phyloP scores from a whole-genome alignment of 2,888 invertebrate species.

The Drosophila ochracea region DNA sequence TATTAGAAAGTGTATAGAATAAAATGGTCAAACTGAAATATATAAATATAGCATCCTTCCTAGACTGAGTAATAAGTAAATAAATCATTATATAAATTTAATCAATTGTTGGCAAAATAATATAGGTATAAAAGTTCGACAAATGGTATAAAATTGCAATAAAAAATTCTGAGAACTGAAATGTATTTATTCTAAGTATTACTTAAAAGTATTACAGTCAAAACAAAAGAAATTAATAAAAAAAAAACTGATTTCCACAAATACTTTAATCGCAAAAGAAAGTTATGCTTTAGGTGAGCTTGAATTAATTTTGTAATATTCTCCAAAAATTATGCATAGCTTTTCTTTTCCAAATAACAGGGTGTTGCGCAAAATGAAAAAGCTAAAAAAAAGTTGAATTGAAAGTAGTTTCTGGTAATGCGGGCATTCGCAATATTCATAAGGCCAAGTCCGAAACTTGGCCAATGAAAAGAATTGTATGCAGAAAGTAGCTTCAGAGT shows the following conservation, averaged over 20 bases:
- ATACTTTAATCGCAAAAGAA: neutral
- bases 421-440: constrained; percentile 55
- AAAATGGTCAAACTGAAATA: neutral
- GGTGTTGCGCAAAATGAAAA: neutral
- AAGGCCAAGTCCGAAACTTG: constrained; percentile 38
- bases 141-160: neutral
- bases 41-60: neutral
- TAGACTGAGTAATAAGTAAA: neutral
- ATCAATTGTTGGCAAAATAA: neutral
- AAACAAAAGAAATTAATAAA: neutral
- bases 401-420: constrained; percentile 49
- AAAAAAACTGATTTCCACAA: neutral
- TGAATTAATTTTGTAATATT: neutral
- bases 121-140: rapidly evolving
- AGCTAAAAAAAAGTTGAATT: constrained; percentile 13
- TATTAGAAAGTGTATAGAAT: neutral
- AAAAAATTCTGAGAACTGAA: neutral
- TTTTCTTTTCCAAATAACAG: neutral
- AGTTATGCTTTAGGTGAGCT: neutral
- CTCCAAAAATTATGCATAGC: neutral
- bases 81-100: neutral
- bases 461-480: constrained; percentile 49
- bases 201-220: neutral
- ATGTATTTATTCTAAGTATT: neutral
- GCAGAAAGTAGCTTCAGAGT: constrained; percentile 22